Evolutionary conservation across 2,113 vertebrate genomes (phyloP).

Genomic region (Chlamydotis undulata): DNA sequence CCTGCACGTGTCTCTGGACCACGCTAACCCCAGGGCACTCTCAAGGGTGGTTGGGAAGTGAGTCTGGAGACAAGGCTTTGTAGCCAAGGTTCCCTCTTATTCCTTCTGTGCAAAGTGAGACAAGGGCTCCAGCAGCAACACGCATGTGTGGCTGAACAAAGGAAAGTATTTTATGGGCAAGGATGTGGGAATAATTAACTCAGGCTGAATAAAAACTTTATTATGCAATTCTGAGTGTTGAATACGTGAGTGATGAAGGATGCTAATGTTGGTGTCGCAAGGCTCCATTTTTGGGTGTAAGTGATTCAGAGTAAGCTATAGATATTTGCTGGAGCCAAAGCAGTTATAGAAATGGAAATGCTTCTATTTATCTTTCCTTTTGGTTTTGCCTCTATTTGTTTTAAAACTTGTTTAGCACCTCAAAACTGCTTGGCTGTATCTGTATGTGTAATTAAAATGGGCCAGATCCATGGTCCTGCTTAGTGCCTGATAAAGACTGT

Average conservation of each 20-base stretch:
- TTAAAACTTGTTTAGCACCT: not conserved
- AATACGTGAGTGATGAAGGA: not conserved
- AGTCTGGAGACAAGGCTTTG: not conserved
- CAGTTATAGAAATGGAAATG: not conserved
- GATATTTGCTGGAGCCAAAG: not conserved
- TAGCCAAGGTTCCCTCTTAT: not conserved
- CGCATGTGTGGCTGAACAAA: fast-evolving
- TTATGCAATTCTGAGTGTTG: not conserved
- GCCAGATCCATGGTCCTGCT: not conserved
- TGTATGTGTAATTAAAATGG: not conserved
- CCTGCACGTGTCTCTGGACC: not conserved
- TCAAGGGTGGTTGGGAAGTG: not conserved
- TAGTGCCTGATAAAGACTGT: not conserved
- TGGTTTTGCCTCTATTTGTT: not conserved
- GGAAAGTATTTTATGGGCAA: not conserved
- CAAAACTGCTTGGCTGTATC: not conserved
- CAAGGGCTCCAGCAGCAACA: not conserved
- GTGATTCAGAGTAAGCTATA: not conserved
- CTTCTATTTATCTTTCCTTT: not conserved
- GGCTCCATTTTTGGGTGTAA: not conserved
- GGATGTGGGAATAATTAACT: not conserved
- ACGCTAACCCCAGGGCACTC: fast-evolving
- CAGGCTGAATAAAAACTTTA: not conserved
- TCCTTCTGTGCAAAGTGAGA: not conserved
- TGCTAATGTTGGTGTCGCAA: fast-evolving